These are phyloP conservation scores for Julus scanicus DNA, from an alignment of 2,888 invertebrate species.

Conservation along the genomic window DNA sequence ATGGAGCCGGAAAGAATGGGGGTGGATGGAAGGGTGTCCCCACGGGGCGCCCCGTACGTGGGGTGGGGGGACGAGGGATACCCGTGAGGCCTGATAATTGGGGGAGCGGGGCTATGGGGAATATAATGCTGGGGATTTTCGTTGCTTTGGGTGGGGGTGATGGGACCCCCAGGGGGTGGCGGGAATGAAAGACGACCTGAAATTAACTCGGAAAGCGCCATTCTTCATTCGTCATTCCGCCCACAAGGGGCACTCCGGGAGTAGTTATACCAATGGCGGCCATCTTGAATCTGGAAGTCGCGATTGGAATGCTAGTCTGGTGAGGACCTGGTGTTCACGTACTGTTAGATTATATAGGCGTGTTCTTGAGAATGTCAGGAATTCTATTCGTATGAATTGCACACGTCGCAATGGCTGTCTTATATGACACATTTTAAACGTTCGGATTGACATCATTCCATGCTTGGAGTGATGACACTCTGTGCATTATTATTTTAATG, in stretches of 20 bases:
- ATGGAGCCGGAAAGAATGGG: conserved; percentile 10
- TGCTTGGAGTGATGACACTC: neutral
- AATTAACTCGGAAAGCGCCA: conserved; percentile 36
- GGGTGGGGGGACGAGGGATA: neutral
- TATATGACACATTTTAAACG: too few species aligned
- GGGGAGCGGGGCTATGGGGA: conserved; percentile 15
- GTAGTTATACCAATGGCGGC: neutral
- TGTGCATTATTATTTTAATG: neutral
- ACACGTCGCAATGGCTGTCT: too few species aligned
- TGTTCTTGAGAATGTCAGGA: too few species aligned
- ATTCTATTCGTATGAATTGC: too few species aligned
- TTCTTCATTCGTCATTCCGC: conserved; percentile 48
- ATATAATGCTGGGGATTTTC: conserved; percentile 8
- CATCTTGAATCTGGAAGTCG: neutral
- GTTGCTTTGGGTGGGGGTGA: neutral
- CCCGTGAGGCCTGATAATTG: neutral
- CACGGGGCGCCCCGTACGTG: neutral
- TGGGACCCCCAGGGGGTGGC: neutral
- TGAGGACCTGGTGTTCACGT: neutral
- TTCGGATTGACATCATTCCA: too few species aligned
- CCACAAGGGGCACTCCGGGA: conserved; percentile 10
- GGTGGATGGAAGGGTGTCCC: neutral
- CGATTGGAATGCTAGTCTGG: neutral
- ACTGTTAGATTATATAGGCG: too few species aligned
- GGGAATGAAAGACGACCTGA: conserved; percentile 31